Evolutionary conservation across 23 tunicate species (phyloP).

Genomic region (Diplosoma virens): DNA sequence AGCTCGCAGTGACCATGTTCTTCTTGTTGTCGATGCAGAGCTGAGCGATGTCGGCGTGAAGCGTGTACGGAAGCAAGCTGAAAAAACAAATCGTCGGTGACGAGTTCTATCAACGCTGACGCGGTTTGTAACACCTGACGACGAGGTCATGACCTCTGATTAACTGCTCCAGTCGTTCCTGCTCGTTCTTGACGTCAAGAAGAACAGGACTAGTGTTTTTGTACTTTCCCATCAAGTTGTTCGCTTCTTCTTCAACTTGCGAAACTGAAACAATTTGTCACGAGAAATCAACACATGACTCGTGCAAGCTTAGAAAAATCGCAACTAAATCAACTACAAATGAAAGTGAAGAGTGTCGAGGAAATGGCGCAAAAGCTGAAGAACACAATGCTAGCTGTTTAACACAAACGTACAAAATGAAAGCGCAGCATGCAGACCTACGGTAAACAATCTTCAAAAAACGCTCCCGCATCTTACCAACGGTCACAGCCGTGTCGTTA

Average conservation of each 20-base stretch:
- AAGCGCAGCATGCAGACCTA: too few relatives aligned
- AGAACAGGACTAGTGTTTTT: slow-evolving; percentile 53
- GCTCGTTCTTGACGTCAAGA: slow-evolving; percentile 63
- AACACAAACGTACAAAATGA: not conserved
- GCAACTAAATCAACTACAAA: too few relatives aligned
- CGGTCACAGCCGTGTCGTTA: slow-evolving; percentile 90
- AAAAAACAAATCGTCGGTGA: slow-evolving; percentile 35
- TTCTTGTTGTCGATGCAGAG: slow-evolving; percentile 62
- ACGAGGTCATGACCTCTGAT: slow-evolving; percentile 89
- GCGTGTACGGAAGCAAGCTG: slow-evolving; percentile 79
- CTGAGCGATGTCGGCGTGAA: slow-evolving; percentile 66
- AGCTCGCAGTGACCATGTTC: slow-evolving; percentile 88
- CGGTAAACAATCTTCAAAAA: too few relatives aligned
- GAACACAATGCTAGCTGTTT: not conserved
- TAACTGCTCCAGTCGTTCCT: slow-evolving; percentile 54
- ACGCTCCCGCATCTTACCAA: too few relatives aligned
- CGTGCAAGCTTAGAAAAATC: too few relatives aligned
- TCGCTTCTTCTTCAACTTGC: slow-evolving; percentile 27
- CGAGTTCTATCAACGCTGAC: too few relatives aligned
- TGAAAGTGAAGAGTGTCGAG: too few relatives aligned
- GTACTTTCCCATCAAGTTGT: slow-evolving; percentile 38
- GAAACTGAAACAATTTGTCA: slow-evolving; percentile 66
- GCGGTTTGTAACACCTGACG: too few relatives aligned
- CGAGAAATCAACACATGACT: too few relatives aligned
- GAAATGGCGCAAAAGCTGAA: not conserved